phyloP scores from a whole-genome alignment of 2,113 vertebrate species.

The Ceyx melanurus region DNA sequence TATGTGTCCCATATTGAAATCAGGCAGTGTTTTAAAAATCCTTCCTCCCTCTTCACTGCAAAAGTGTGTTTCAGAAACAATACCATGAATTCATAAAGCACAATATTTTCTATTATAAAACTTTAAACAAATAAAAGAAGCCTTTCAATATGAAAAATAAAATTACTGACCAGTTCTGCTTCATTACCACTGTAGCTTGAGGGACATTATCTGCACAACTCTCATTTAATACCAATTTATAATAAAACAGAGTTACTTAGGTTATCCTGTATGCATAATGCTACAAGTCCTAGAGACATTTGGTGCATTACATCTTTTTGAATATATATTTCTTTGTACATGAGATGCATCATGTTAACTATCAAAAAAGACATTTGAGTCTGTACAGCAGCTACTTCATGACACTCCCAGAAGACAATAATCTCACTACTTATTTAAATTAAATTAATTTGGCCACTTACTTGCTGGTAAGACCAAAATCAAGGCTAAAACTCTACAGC shows the following conservation, averaged over 20 bases:
- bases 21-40: not conserved
- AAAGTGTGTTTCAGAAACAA: not conserved
- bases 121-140: not conserved
- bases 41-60: not conserved
- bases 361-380: not conserved
- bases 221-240: not conserved
- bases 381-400: not conserved
- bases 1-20: not conserved
- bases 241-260: not conserved
- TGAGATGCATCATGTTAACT: not conserved
- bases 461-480: not conserved
- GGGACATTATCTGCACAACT: not conserved
- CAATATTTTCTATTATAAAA: not conserved
- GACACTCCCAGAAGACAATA: not conserved
- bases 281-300: not conserved
- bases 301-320: not conserved
- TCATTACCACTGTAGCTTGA: not conserved
- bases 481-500: not conserved
- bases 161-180: not conserved
- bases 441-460: not conserved
- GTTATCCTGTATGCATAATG: not conserved
- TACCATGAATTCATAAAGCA: not conserved
- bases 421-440: not conserved
- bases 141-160: not conserved
- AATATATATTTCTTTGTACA: not conserved